Conservation (phyloP, 1,140 invertebrate genomes). For the Trachymyrmex septentrionalis region DNA sequence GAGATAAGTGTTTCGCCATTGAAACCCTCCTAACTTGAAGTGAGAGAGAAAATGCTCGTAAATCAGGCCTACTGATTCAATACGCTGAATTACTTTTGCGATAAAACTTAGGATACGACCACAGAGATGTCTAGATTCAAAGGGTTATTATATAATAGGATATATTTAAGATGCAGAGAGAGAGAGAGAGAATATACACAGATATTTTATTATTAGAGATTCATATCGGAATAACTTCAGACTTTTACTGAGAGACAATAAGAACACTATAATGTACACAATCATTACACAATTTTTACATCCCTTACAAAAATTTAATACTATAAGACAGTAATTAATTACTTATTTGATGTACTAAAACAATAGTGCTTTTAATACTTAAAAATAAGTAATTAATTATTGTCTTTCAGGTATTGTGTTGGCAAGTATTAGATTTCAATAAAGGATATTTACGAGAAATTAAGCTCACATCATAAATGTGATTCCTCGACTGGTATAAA, state of each 20-base stretch:
- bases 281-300: background rate
- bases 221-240: background rate
- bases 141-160: background rate
- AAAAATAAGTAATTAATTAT: too few relatives aligned
- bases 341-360: too few relatives aligned
- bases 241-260: background rate
- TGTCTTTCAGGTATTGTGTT: too few relatives aligned
- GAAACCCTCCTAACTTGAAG: slow-evolving; percentile 51
- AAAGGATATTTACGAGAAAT: background rate
- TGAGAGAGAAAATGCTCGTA: slow-evolving; percentile 21
- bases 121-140: slow-evolving; percentile 2
- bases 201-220: background rate
- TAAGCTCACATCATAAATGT: background rate
- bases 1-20: slow-evolving; percentile 80
- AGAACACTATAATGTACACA: background rate
- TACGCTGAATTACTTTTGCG: slow-evolving; percentile 18
- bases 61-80: slow-evolving; percentile 37
- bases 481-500: background rate
- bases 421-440: too few relatives aligned
- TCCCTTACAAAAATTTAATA: background rate
- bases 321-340: too few relatives aligned
- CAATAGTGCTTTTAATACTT: too few relatives aligned
- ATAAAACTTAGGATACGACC: slow-evolving; percentile 1
- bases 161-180: background rate
- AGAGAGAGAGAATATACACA: background rate